A percentile compares a stretch with the other conserved stretches of the same genome.
phyloP scores from a whole-genome alignment of 2,888 invertebrate genomes.

The Pollenia angustigena region DNA sequence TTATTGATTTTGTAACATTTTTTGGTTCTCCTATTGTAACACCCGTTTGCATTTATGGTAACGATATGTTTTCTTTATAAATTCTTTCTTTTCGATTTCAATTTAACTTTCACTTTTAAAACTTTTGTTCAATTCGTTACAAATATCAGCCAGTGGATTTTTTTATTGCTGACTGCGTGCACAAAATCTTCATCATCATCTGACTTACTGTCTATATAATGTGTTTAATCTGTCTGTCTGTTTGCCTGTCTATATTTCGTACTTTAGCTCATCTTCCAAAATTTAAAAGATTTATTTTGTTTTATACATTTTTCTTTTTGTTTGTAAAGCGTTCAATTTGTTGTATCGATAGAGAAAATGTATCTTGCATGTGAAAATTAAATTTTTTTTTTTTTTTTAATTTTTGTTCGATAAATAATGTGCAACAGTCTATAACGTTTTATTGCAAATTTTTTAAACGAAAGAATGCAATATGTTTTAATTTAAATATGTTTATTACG shows the following conservation, averaged over 20 bases:
- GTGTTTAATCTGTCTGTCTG: neutral
- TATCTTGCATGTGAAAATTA: no score
- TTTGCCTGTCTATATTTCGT: constrained; percentile 31
- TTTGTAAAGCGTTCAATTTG: neutral
- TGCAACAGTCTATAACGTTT: no score
- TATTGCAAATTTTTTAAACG: no score
- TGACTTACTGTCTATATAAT: neutral
- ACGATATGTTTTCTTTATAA: neutral
- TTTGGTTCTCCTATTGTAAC: no score
- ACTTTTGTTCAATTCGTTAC: constrained; percentile 26
- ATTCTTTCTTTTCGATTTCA: constrained; percentile 23
- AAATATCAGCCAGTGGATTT: neutral
- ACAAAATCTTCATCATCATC: constrained; percentile 24
- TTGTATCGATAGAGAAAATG: neutral
- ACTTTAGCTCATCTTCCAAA: constrained; percentile 2
- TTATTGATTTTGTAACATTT: no score
- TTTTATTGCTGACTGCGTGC: neutral
- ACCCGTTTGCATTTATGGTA: no score
- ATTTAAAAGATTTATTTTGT: constrained; percentile 35
- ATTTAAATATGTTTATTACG: no score
- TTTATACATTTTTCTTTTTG: constrained; percentile 8
- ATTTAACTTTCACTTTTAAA: constrained; percentile 48
- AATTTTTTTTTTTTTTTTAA: no score
- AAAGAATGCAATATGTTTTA: no score
- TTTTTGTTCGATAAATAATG: no score